Percentiles rank a stretch among this genome's conserved stretches.
These are phyloP conservation scores for Podotricha telesiphe DNA, from an alignment of 2,888 invertebrate genomes.

Conservation along the genomic window DNA sequence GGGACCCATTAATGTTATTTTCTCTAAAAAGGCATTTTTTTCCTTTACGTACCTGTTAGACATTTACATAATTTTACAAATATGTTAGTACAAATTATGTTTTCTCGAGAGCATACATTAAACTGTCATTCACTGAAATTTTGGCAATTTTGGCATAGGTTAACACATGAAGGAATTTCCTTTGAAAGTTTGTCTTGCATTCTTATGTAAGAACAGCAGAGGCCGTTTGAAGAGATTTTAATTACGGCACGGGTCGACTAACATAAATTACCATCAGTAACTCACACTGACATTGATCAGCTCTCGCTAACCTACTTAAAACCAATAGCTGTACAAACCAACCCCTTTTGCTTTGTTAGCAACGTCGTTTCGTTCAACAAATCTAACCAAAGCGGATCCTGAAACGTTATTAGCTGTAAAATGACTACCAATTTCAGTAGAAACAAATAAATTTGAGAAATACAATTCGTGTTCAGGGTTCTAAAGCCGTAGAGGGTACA, in stretches of 20 bases:
- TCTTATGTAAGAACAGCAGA: background rate
- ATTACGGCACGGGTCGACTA: slow-evolving; percentile 11
- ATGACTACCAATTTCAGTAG: slow-evolving; percentile 32
- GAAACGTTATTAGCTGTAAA: slow-evolving; percentile 35
- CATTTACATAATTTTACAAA: too few species aligned
- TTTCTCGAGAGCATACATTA: too few species aligned
- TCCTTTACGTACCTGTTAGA: background rate
- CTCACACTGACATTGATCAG: slow-evolving; percentile 21
- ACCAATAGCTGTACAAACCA: slow-evolving; percentile 23
- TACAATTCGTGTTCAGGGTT: slow-evolving; percentile 38
- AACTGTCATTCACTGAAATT: background rate
- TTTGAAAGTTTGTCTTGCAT: background rate
- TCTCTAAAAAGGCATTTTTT: slow-evolving; percentile 1
- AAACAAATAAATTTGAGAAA: slow-evolving; percentile 42
- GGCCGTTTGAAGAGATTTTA: slow-evolving; percentile 10
- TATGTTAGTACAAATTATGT: too few species aligned
- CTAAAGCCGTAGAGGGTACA: slow-evolving; percentile 48
- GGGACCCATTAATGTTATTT: slow-evolving; percentile 6
- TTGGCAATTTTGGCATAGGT: background rate
- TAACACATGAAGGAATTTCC: background rate
- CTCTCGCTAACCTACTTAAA: slow-evolving; percentile 24
- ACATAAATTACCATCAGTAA: slow-evolving; percentile 21
- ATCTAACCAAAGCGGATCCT: slow-evolving; percentile 25
- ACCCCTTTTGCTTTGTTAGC: too few species aligned
- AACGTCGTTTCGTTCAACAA: slow-evolving; percentile 28